Evolutionary conservation across 2,797 vertebrate species (phyloP), one percentile per base, ranked within the genome.

Genomic region (Oreochromis grahami): DNA sequence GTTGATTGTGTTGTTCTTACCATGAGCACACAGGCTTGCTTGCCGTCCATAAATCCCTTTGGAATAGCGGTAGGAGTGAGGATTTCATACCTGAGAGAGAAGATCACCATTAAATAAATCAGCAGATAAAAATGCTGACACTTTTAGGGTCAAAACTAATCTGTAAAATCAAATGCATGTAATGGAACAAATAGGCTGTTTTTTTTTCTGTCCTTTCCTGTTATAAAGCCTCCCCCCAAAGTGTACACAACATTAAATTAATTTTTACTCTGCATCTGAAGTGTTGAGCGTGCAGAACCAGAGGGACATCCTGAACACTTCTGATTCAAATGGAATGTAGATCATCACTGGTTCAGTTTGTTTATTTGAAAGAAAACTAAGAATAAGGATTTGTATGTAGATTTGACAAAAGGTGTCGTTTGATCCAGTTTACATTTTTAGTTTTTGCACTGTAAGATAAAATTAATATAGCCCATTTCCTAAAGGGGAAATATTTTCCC

Each of bases 21-120:
- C 98, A 99, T 99, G 88, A 98, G 96, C 87, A 97, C 98, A 4
- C 98, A 98, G 51, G 98, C 98, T 93, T 99, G 98, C 79, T 99
- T 99, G 43, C 98, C 98, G 0, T 99, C 98, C 98, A 99, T 99
- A 89, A 99, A 99, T 76, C 98, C 98, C 90, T 99, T 99, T 1
- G 98, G 98, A 85, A 99, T 99, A 85, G 98, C 90, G 43, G 97
- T 99, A 29, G 98, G 98, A 68, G 98, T 99, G 89, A 99, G 97
- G 94, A 99, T 99, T 95, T 99, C 98, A 2, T 99, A 99, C 85
- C 98, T 99, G 91, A 72, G 82, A 88, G 26, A 86, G 38, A 51
- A 4, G 1, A 55, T n/a, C 65, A 82, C 10, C 81, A 8, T 68
- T 13, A 76, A 60, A 55, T 3, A 6, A 72, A 17, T 45, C 1